A percentile compares a stretch with the other conserved stretches of the same genome.
Evolutionary conservation across 2,888 invertebrate species (phyloP).

Genomic region (Podabrus alpinus): DNA sequence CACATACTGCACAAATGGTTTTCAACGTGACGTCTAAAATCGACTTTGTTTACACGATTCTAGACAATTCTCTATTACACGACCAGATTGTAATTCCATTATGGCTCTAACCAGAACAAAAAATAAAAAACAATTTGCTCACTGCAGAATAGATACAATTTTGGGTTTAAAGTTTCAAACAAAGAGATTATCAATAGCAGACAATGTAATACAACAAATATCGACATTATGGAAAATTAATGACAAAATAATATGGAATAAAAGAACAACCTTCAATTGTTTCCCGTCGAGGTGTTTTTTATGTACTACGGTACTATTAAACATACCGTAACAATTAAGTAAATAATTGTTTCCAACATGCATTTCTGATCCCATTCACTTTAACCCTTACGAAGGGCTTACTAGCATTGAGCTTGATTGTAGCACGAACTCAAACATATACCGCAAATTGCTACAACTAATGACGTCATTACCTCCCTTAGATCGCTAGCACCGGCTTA

Average conservation of each 20-base stretch:
- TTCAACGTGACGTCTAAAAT: slow-evolving; percentile 18
- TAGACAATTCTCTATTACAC: neutral
- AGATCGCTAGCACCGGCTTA: slow-evolving; percentile 27
- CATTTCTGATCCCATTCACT: slow-evolving; percentile 17
- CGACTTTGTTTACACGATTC: slow-evolving; percentile 11
- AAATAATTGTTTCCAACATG: slow-evolving; percentile 18
- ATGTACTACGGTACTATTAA: neutral
- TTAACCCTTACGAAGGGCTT: slow-evolving; percentile 13
- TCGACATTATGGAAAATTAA: neutral
- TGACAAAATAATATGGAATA: neutral
- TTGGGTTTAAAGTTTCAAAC: neutral
- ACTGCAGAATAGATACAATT: neutral
- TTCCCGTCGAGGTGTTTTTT: neutral
- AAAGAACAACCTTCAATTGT: neutral
- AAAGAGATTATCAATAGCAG: neutral
- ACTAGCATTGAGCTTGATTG: slow-evolving; percentile 26
- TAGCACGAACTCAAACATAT: slow-evolving; percentile 30
- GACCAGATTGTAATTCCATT: neutral
- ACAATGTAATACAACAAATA: neutral
- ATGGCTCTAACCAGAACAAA: neutral
- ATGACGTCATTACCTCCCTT: slow-evolving; percentile 32
- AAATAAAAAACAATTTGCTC: neutral
- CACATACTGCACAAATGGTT: slow-evolving; percentile 30
- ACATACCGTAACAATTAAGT: slow-evolving; percentile 11
- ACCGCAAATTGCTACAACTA: slow-evolving; percentile 32